Base-by-base conservation (phyloP, 1,140 invertebrate species). In the Condylostylus longicornis region DNA sequence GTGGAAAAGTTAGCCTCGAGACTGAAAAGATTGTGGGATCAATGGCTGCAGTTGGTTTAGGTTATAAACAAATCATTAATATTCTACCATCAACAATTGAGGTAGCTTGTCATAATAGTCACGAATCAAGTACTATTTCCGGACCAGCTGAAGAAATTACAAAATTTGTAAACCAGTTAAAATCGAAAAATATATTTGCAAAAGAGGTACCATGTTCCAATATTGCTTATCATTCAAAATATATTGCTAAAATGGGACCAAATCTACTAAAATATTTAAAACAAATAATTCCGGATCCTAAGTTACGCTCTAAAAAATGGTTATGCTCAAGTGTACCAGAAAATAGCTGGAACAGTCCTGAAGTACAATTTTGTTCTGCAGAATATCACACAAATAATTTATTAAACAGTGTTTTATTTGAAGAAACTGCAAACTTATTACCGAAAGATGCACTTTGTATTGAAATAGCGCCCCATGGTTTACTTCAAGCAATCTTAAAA, bases 331-430 rank as follows among this genome's bases (percentile, higher is more conserved):
- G 85, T 0, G 71, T 88, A 17, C 72, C 75, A 0, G 73, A 84
- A 48, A 37, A 50, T 15, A 48, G 58, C 27, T 89, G 84, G 86
- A 66, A 71, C 14, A 65, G 69, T 1, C 54, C 74, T 0, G 53
- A 71, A 12, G 76, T 80, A 5, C 63, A 70, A 39, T 54, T 69
- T 14, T 85, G 75, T 0, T 89, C 83, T 1, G 75, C 87, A 5
- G 80, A 85, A 45, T 95, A 95, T 53, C 82, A 87, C 50, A 86
- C 86, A 2, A 90, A 91, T 53, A 94, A 93, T 60, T 62, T 91
- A 2, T 59, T 87, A 29, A 73, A 61, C 42, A 72, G 81, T 5
- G 85, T 90, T 0, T 59, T 85, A 1, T 90, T 91, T 48, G 77
- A 87, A 50, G 82, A 88, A 58, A 77, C 77, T 2, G 55, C 79